A percentile compares a stretch with the other conserved stretches of the same genome.
Conservation (phyloP, 2,888 invertebrate genomes). For the Xestia rhomboidea region DNA sequence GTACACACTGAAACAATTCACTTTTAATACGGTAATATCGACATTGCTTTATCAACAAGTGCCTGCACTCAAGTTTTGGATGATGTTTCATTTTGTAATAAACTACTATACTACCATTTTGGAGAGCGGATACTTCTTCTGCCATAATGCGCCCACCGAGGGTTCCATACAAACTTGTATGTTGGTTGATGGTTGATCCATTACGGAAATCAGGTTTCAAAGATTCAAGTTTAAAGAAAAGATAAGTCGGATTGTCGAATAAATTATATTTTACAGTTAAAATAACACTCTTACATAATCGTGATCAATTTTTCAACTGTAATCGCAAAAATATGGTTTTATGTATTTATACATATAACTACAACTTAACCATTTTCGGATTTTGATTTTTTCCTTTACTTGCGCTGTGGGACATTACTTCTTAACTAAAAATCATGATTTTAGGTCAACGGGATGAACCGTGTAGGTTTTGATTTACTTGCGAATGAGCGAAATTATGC, state of each 20-base stretch:
- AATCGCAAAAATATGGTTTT: neutral
- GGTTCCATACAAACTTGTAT: neutral
- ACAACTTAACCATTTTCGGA: neutral
- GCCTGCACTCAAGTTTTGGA: neutral
- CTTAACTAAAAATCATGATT: neutral
- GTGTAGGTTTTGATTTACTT: neutral
- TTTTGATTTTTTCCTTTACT: neutral
- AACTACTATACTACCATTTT: neutral
- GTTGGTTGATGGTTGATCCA: neutral
- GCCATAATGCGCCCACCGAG: neutral
- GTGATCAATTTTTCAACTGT: neutral
- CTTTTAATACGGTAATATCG: no score
- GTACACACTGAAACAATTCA: neutral
- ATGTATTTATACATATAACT: neutral
- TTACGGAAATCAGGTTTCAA: neutral
- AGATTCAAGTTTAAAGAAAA: neutral
- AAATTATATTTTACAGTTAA: neutral
- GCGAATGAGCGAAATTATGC: neutral
- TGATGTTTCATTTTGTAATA: neutral
- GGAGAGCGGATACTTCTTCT: neutral
- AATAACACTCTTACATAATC: neutral
- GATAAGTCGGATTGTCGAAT: neutral
- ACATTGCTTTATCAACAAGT: neutral
- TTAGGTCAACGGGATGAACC: neutral
- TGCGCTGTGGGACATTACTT: neutral